Conservation (phyloP, 2,888 invertebrate genomes). For the Meganola albula region DNA sequence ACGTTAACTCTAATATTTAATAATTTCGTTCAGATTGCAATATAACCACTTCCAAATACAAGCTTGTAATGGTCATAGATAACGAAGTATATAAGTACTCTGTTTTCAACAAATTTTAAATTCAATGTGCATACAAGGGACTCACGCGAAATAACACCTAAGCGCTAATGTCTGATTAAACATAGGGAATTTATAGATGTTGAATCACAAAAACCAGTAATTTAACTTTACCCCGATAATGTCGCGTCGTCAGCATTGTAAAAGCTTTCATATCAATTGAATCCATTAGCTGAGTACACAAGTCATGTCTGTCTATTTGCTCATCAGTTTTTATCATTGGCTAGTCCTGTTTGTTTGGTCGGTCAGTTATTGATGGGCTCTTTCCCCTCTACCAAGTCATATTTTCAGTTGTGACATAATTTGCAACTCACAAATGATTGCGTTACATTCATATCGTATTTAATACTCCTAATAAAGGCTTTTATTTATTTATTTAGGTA, state of each 20-base stretch:
- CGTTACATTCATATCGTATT: no score
- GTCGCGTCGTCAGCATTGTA: constrained; percentile 64
- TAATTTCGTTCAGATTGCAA: no score
- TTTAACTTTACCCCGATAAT: constrained; percentile 55
- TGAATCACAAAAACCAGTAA: constrained; percentile 34
- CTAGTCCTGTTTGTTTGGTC: constrained; percentile 72
- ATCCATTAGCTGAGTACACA: constrained; percentile 77
- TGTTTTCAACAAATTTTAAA: neutral
- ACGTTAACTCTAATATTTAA: no score
- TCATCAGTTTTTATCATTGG: constrained; percentile 77
- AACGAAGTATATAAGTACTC: no score
- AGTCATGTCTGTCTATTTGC: constrained; percentile 72
- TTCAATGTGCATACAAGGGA: neutral
- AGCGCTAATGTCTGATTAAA: constrained; percentile 19
- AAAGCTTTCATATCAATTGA: constrained; percentile 78
- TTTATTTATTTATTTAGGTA: no score
- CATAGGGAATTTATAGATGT: constrained; percentile 22
- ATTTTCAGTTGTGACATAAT: constrained; percentile 34
- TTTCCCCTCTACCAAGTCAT: constrained; percentile 50
- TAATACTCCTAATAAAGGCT: no score
- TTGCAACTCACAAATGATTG: no score
- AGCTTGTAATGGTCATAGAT: no score
- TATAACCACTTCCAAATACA: no score
- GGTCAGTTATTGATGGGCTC: constrained; percentile 74
- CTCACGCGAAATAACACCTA: constrained; percentile 3